A percentile compares a stretch with the other conserved stretches of the same genome.
Conservation (phyloP, 1,140 invertebrate species). For the Drosophila leontia region DNA sequence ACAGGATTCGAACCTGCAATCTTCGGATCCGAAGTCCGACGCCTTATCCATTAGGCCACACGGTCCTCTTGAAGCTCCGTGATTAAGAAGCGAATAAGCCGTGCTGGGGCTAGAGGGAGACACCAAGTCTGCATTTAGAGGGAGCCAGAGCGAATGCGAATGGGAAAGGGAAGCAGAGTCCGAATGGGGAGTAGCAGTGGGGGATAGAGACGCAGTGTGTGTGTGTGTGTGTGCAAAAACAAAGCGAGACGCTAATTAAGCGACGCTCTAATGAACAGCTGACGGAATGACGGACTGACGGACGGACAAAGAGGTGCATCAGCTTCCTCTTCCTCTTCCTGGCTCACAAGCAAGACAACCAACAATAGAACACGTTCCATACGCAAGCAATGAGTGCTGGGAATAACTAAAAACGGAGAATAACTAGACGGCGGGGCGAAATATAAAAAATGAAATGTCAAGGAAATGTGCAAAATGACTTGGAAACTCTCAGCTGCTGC, state of each 20-base stretch:
- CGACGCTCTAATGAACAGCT: slow-evolving; percentile 75
- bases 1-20: slow-evolving; percentile 77
- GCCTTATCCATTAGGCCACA: slow-evolving; percentile 77
- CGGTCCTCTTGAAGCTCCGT: slow-evolving; percentile 25
- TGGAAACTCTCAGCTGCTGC: slow-evolving; percentile 55
- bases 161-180: slow-evolving; percentile 24
- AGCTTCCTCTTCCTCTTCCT: slow-evolving; percentile 45
- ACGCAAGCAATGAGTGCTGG: slow-evolving; percentile 36
- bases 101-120: neutral
- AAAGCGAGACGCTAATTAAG: slow-evolving; percentile 76
- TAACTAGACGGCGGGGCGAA: slow-evolving; percentile 36
- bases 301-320: slow-evolving; percentile 44
- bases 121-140: slow-evolving; percentile 2
- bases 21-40: slow-evolving; percentile 74
- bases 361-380: slow-evolving; percentile 47
- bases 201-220: slow-evolving; percentile 7
- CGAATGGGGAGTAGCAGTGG: neutral
- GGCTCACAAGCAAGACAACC: slow-evolving; percentile 26
- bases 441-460: slow-evolving; percentile 75
- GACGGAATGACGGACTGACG: slow-evolving; percentile 40
- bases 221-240: slow-evolving; percentile 43
- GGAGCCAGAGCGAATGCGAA: slow-evolving; percentile 12
- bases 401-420: slow-evolving; percentile 29
- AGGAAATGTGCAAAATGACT: slow-evolving; percentile 81
- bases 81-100: slow-evolving; percentile 23